phyloP scores from a whole-genome alignment of 2,888 invertebrate genomes.

The Hoplodrina blanda region DNA sequence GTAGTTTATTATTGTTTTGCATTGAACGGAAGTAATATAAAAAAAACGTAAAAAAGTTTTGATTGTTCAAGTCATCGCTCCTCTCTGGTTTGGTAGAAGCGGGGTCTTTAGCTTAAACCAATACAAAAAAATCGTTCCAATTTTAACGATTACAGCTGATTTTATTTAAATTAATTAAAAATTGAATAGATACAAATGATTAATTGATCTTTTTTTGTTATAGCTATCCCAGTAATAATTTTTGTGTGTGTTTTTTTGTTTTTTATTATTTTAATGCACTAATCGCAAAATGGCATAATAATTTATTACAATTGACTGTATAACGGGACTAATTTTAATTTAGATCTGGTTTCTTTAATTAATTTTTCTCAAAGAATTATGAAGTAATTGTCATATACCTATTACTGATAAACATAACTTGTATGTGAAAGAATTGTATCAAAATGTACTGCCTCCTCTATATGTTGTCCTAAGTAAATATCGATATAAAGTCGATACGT shows the following conservation, averaged over 20 bases:
- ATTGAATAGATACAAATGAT: neutral
- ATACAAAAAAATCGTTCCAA: neutral
- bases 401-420: slow-evolving; percentile 20
- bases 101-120: neutral
- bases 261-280: slow-evolving; percentile 41
- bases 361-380: neutral
- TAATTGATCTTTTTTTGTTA: slow-evolving; percentile 20
- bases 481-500: slow-evolving; percentile 20
- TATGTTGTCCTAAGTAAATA: slow-evolving; percentile 31
- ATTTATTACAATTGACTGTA: slow-evolving; percentile 45
- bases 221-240: slow-evolving; percentile 14
- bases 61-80: neutral
- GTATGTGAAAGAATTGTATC: slow-evolving; percentile 33
- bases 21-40: neutral
- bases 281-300: slow-evolving; percentile 58
- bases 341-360: slow-evolving; percentile 20
- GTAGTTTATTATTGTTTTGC: neutral
- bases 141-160: neutral
- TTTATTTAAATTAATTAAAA: slow-evolving; percentile 2
- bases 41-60: neutral
- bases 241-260: slow-evolving; percentile 23
- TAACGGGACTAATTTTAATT: slow-evolving; percentile 32
- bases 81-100: neutral
- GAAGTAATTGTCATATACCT: slow-evolving; percentile 7
- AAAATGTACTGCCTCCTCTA: slow-evolving; percentile 47